Conservation (phyloP, 2,113 vertebrate species). For the Rhinogobius similis region DNA sequence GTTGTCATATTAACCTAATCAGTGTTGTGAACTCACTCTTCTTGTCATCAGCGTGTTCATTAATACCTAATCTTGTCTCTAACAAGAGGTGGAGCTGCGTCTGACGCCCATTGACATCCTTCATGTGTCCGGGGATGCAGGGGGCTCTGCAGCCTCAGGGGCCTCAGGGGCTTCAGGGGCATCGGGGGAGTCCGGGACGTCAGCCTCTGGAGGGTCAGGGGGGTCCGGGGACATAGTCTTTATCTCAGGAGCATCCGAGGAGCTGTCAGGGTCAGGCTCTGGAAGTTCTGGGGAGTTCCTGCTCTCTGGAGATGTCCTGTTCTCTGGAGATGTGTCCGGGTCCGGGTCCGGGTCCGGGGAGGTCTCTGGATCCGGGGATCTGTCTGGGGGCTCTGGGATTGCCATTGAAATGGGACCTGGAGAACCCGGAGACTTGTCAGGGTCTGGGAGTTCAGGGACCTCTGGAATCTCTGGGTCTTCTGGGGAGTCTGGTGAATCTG, state of each 20-base stretch:
- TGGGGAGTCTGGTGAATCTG: slow-evolving; percentile 58
- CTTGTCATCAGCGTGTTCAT: slow-evolving; percentile 65
- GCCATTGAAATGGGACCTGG: slow-evolving; percentile 54
- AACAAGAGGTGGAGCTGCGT: slow-evolving; percentile 83
- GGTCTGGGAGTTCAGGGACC: slow-evolving; percentile 59
- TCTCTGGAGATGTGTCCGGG: slow-evolving; percentile 37
- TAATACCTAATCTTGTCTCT: slow-evolving; percentile 82
- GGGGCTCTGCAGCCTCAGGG: slow-evolving; percentile 59
- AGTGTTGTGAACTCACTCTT: slow-evolving; percentile 35
- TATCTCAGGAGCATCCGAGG: slow-evolving; percentile 60
- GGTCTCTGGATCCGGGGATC: slow-evolving; percentile 20
- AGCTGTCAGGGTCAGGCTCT: slow-evolving; percentile 42
- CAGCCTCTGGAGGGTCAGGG: slow-evolving; percentile 56
- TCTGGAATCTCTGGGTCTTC: slow-evolving; percentile 65
- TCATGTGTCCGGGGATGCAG: slow-evolving; percentile 74
- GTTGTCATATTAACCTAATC: slow-evolving; percentile 44
- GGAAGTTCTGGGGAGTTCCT: slow-evolving; percentile 47
- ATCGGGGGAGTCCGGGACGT: slow-evolving; percentile 51
- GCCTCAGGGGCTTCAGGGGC: slow-evolving; percentile 50
- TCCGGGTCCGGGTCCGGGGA: slow-evolving; percentile 46
- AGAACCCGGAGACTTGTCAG: slow-evolving; percentile 63
- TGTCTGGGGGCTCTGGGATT: slow-evolving; percentile 27
- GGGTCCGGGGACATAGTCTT: slow-evolving; percentile 57
- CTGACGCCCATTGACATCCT: slow-evolving; percentile 74
- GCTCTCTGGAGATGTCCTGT: slow-evolving; percentile 38